phyloP scores from a whole-genome alignment of 2,797 vertebrate genomes.

The Sebastes oblongus region DNA sequence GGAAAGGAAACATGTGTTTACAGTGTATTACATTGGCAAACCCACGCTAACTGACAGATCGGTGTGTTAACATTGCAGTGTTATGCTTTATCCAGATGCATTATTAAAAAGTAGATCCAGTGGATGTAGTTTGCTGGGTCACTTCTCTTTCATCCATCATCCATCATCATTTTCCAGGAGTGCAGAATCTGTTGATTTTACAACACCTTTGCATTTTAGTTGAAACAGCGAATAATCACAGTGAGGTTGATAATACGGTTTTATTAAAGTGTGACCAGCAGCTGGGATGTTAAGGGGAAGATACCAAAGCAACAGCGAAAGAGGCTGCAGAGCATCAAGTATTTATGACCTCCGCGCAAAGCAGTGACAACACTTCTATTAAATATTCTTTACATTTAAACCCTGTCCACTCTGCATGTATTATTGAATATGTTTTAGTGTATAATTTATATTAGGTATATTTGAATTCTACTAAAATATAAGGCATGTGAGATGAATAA shows the following conservation, averaged over 20 bases:
- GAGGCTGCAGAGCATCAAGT: conserved; percentile 5
- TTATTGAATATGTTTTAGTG: conserved; percentile 3
- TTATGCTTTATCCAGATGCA: conserved; percentile 10
- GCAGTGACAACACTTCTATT: conserved; percentile 5
- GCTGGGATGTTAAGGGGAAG: neutral
- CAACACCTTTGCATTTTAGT: neutral
- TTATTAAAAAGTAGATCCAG: conserved; percentile 12
- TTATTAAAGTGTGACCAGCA: neutral
- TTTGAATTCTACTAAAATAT: neutral
- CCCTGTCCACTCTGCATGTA: neutral
- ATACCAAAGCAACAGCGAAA: neutral
- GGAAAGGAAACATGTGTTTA: neutral
- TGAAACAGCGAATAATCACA: neutral
- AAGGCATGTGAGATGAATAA: neutral
- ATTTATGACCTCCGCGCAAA: conserved; percentile 21
- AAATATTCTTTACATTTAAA: conserved; percentile 7
- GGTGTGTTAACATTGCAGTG: neutral
- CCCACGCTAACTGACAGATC: neutral
- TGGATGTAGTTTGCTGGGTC: neutral
- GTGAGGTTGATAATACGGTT: neutral
- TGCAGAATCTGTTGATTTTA: conserved; percentile 21
- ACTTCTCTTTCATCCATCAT: neutral
- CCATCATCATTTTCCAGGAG: conserved; percentile 6
- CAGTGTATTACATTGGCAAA: neutral
- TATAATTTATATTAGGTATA: neutral